Conservation (phyloP, 2,888 invertebrate species). For the Geotrupes spiniger region DNA sequence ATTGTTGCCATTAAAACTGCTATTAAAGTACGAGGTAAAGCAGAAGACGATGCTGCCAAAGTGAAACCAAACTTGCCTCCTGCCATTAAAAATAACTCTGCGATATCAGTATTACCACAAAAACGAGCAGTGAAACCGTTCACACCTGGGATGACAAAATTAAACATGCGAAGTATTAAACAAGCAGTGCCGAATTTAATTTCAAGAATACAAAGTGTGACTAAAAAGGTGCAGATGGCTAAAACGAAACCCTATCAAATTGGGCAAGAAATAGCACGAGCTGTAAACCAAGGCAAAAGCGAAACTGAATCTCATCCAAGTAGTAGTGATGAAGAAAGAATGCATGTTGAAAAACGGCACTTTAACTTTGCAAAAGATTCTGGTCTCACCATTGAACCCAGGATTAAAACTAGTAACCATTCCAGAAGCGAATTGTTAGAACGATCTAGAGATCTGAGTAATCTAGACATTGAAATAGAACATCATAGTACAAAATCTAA, state of each 20-base stretch:
- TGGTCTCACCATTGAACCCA: slow-evolving; percentile 14
- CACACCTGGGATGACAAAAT: slow-evolving; percentile 37
- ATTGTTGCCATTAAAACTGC: slow-evolving; percentile 88
- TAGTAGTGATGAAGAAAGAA: slow-evolving; percentile 32
- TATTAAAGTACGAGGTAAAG: slow-evolving; percentile 62
- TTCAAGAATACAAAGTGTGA: slow-evolving; percentile 40
- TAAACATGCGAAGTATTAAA: slow-evolving; percentile 44
- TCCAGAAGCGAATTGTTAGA: slow-evolving; percentile 18
- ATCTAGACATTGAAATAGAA: slow-evolving; percentile 13
- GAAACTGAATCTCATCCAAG: slow-evolving; percentile 28
- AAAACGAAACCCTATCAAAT: slow-evolving; percentile 37
- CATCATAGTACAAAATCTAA: slow-evolving; percentile 21
- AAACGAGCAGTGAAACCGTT: slow-evolving; percentile 43
- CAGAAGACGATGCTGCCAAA: slow-evolving; percentile 46
- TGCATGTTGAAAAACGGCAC: slow-evolving; percentile 16
- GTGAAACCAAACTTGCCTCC: slow-evolving; percentile 36
- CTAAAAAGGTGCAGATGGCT: slow-evolving; percentile 35
- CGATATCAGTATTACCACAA: slow-evolving; percentile 58
- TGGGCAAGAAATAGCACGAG: slow-evolving; percentile 37
- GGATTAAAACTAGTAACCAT: slow-evolving; percentile 9
- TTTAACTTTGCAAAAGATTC: slow-evolving; percentile 20
- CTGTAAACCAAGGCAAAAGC: slow-evolving; percentile 24
- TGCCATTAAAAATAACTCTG: slow-evolving; percentile 58
- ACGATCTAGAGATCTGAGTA: slow-evolving; percentile 9
- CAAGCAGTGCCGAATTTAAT: slow-evolving; percentile 46